A percentile compares a stretch with the other conserved stretches of the same genome.
phyloP scores from a whole-genome alignment of 2,888 invertebrate species.

The Cephus nigrinus region DNA sequence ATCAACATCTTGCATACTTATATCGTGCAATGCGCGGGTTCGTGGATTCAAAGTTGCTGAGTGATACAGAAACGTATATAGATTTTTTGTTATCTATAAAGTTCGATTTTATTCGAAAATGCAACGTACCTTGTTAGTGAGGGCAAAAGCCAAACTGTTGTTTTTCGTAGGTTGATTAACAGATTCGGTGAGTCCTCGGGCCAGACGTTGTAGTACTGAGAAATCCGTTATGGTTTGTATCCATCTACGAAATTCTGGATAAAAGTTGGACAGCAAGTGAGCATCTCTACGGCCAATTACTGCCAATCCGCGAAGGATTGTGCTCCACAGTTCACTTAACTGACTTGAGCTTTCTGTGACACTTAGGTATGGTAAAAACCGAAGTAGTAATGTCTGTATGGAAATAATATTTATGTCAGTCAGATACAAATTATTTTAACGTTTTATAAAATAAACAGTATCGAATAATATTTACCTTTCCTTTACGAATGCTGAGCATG shows the following conservation, averaged over 20 bases:
- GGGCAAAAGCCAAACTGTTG: slow-evolving; percentile 64
- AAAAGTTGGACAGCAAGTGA: slow-evolving; percentile 69
- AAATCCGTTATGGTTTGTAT: slow-evolving; percentile 48
- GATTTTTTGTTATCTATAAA: not conserved
- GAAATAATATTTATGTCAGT: slow-evolving; percentile 15
- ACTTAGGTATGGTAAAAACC: slow-evolving; percentile 74
- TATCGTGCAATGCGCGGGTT: slow-evolving; percentile 23
- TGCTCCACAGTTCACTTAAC: slow-evolving; percentile 72
- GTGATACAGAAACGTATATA: not conserved
- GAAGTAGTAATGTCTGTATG: slow-evolving; percentile 74
- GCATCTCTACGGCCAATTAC: slow-evolving; percentile 72
- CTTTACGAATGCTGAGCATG: slow-evolving; percentile 84
- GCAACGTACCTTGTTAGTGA: slow-evolving; percentile 68
- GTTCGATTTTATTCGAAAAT: slow-evolving; percentile 5
- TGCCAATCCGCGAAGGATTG: slow-evolving; percentile 71
- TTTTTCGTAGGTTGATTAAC: slow-evolving; percentile 51
- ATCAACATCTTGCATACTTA: slow-evolving; percentile 17
- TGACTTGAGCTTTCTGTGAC: slow-evolving; percentile 67
- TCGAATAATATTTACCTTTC: slow-evolving; percentile 72
- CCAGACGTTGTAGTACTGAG: slow-evolving; percentile 45
- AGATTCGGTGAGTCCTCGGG: slow-evolving; percentile 53
- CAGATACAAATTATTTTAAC: not conserved
- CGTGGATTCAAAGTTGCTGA: slow-evolving; percentile 13
- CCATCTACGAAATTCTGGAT: slow-evolving; percentile 72
- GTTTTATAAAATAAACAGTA: not conserved